Conservation (phyloP, 2,797 vertebrate species). For the Notoglanidium macrostoma region DNA sequence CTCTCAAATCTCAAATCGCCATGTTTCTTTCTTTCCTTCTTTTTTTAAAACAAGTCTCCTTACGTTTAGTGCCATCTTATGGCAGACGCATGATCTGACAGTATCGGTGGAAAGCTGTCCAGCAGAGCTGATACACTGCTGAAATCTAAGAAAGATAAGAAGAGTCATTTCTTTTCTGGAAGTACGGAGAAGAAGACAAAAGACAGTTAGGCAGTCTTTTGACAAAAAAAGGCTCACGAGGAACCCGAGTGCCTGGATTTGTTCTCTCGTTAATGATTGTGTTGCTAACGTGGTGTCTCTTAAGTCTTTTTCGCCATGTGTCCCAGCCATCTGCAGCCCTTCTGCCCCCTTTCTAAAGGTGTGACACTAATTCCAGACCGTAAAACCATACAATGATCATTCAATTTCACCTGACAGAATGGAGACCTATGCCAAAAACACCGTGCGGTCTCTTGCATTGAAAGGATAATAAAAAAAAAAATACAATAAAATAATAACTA, state of each 20-base stretch:
- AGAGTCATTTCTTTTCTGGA: not conserved
- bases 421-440: slow-evolving; percentile 21
- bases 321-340: slow-evolving; percentile 54
- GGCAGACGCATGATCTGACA: not conserved
- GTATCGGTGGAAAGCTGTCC: not conserved
- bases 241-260: slow-evolving; percentile 27
- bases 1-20: not conserved
- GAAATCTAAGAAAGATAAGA: not conserved
- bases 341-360: slow-evolving; percentile 45
- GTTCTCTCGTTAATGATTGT: slow-evolving; percentile 53
- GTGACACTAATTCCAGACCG: slow-evolving; percentile 44
- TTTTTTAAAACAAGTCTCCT: not conserved
- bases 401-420: slow-evolving; percentile 16
- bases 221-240: not conserved
- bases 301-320: slow-evolving; percentile 58
- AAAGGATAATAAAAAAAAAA: not conserved
- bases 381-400: slow-evolving; percentile 51
- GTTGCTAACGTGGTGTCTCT: slow-evolving; percentile 45
- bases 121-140: not conserved
- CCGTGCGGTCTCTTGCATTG: not conserved
- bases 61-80: not conserved
- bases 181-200: not conserved
- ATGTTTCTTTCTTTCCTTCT: not conserved
- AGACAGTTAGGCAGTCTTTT: not conserved
- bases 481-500: not conserved